Evolutionary conservation across 2,113 vertebrate genomes (phyloP), one percentile per base, ranked within the genome.

Genomic region (Turnix velox): DNA sequence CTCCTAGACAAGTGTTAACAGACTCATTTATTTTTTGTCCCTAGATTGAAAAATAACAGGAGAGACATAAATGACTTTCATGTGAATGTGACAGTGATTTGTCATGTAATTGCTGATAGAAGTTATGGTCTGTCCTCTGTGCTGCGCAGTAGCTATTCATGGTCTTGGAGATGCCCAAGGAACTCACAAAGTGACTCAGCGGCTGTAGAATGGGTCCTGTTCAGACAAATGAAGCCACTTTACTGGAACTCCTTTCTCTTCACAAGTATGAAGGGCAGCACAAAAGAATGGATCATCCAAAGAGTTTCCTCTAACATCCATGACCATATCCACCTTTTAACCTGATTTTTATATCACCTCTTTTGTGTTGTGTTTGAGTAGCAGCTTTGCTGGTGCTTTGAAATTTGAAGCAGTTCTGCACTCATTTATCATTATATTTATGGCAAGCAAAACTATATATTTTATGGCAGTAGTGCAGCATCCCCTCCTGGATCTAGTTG

Each of bases 131-230:
- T 61, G 9, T 51, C 9, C 18, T 12, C 28, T 30, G 1, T 13
- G 5, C 18, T 15, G 16, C 28, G 40, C 23, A 37, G 4, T 6
- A 48, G 14, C 6, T 78, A 65, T 48, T 45, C 42, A 19, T 35
- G 24, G 12, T 61, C 31, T 39, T 81, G 66, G 40, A 68, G 57
- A 20, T 23, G 10, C 7, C 37, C 20, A 12, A 13, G 10, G n/a
- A 74, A 69, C 28, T 65, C 27, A 22, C 24, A 20, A 77, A 20
- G 9, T 48, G 31, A 20, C 9, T 84, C 37, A 58, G 31, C 24
- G 42, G 19, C 27, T 52, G 19, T 4, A 12, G 37, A 77, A 51
- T 0, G 0, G 2, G 4, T 48, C 13, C 8, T 42, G 2, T 18
- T 52, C 33, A 62, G 16, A 27, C 80, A 59, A 73, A 30, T 37